Percentiles rank a stretch among this genome's conserved stretches.
phyloP scores from a whole-genome alignment of 2,888 invertebrate genomes.

The Coenonympha arcania region DNA sequence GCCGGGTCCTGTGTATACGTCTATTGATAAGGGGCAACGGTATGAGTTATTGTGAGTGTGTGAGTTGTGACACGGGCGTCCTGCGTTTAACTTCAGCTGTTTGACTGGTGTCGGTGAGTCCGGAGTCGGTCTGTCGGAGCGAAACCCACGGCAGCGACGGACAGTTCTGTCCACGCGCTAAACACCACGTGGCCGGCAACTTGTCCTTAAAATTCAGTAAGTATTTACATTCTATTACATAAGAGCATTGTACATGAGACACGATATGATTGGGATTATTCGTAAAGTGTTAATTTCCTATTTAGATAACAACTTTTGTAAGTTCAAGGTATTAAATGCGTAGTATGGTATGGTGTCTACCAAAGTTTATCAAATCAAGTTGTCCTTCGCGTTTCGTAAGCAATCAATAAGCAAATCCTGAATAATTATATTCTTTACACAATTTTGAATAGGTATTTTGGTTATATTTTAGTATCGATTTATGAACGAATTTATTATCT shows the following conservation, averaged over 20 bases:
- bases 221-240: constrained; percentile 31
- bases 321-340: neutral
- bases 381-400: too few relatives aligned
- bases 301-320: neutral
- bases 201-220: constrained; percentile 52
- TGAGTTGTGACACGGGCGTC: too few relatives aligned
- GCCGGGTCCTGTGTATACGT: too few relatives aligned
- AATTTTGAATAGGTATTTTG: too few relatives aligned
- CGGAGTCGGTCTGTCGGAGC: constrained; percentile 60
- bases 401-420: neutral
- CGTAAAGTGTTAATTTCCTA: neutral
- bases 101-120: too few relatives aligned
- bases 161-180: constrained; percentile 35
- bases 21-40: constrained; percentile 32
- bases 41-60: constrained; percentile 19
- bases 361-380: neutral
- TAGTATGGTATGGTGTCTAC: too few relatives aligned
- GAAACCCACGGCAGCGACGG: constrained; percentile 55
- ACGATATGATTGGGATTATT: neutral
- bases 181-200: constrained; percentile 61
- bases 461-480: too few relatives aligned
- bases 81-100: too few relatives aligned
- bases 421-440: too few relatives aligned
- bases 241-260: neutral
- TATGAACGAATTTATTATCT: too few relatives aligned